phyloP scores from a whole-genome alignment of 2,888 invertebrate genomes.

The Colletes collaris region DNA sequence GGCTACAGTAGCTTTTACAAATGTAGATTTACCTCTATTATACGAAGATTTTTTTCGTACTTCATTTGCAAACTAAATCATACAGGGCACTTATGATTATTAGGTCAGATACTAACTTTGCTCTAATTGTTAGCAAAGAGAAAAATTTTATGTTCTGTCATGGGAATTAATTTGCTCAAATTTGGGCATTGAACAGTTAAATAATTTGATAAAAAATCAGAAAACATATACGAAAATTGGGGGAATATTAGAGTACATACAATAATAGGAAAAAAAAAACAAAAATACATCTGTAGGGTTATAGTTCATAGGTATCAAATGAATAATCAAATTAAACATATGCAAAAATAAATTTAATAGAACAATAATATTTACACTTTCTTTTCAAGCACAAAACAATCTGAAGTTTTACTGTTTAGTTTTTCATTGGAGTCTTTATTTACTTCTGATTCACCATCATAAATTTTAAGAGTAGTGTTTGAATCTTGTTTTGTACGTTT shows the following conservation, averaged over 20 bases:
- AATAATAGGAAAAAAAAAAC: no score
- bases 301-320: not conserved
- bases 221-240: no score
- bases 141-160: no score
- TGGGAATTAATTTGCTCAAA: no score
- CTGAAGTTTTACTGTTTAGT: not conserved
- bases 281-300: not conserved
- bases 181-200: no score
- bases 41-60: not conserved
- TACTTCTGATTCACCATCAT: slow-evolving; percentile 22
- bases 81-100: no score
- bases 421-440: not conserved
- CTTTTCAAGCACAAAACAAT: slow-evolving; percentile 3
- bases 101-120: no score
- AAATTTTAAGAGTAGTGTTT: slow-evolving; percentile 34
- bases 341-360: slow-evolving; percentile 22
- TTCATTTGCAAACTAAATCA: no score
- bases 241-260: no score
- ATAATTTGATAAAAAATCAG: no score
- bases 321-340: slow-evolving; percentile 9
- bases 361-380: slow-evolving; percentile 4
- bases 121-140: no score
- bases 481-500: slow-evolving; percentile 47
- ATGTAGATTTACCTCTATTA: not conserved
- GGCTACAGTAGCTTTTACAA: no score